These are phyloP conservation scores for Entomobrya multifasciata DNA, from an alignment of 2,888 invertebrate genomes.

Conservation along the genomic window DNA sequence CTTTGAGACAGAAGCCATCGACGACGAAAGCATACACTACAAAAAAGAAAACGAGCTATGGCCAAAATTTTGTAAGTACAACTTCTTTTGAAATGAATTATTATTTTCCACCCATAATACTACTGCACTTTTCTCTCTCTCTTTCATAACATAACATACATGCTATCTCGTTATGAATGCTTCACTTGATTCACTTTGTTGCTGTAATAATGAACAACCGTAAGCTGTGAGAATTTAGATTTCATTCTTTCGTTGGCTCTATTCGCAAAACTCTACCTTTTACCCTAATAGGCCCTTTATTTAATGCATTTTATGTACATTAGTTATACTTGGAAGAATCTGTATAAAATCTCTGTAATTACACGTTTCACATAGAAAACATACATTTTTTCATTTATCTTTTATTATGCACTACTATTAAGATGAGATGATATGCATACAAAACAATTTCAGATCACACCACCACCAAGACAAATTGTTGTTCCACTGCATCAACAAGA, in stretches of 20 bases:
- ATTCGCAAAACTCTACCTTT: background rate
- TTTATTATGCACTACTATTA: background rate
- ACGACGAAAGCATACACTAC: background rate
- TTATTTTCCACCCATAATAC: background rate
- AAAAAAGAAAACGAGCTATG: background rate
- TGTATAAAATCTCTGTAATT: background rate
- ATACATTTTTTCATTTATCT: background rate
- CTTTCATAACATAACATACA: conserved; percentile 31
- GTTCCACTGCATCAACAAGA: conserved; percentile 34
- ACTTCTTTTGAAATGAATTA: background rate
- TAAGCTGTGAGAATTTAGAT: background rate
- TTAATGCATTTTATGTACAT: background rate
- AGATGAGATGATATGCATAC: conserved; percentile 28
- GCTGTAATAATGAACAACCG: conserved; percentile 2
- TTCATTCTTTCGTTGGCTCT: background rate
- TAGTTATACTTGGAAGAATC: background rate
- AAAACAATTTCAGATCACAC: conserved; percentile 39
- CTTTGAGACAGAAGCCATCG: background rate
- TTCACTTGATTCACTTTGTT: conserved; percentile 16
- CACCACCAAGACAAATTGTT: conserved; percentile 7
- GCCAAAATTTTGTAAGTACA: conserved; percentile 39
- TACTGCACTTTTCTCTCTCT: conserved; percentile 20
- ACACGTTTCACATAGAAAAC: too few relatives aligned
- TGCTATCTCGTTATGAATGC: conserved; percentile 22
- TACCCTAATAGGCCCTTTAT: background rate